phyloP scores from a whole-genome alignment of 2,113 vertebrate genomes.

The Ariopsis seemanni region DNA sequence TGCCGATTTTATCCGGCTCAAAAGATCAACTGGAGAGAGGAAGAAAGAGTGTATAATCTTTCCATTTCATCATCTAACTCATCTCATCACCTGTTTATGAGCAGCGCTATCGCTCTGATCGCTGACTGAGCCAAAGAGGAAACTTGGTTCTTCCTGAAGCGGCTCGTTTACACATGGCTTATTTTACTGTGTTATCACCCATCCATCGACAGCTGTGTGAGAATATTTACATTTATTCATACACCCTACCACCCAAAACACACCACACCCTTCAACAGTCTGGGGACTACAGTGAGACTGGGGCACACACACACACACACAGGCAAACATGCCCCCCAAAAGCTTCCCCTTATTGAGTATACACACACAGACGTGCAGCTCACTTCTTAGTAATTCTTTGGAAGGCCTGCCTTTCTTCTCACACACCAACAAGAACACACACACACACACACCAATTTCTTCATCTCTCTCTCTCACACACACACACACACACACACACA shows the following conservation, averaged over 20 bases:
- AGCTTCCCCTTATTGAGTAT: neutral
- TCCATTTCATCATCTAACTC: conserved; percentile 19
- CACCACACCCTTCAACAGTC: conserved; percentile 33
- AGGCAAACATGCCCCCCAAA: neutral
- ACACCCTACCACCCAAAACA: conserved; percentile 1
- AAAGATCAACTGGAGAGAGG: neutral
- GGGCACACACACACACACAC: neutral
- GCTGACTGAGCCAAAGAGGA: conserved; percentile 15
- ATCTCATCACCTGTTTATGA: conserved; percentile 1
- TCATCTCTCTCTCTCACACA: neutral
- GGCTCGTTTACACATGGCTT: conserved; percentile 22
- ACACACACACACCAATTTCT: neutral
- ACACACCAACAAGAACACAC: neutral
- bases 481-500: neutral
- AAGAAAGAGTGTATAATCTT: conserved; percentile 2
- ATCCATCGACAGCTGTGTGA: conserved; percentile 14
- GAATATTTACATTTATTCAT: conserved; percentile 20
- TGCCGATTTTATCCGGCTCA: conserved; percentile 19
- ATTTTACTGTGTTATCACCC: conserved; percentile 32
- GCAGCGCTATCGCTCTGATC: conserved; percentile 4
- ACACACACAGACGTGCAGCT: neutral
- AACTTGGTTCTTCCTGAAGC: conserved; percentile 38
- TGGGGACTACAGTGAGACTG: conserved; percentile 4
- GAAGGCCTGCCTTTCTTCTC: neutral
- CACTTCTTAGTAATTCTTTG: neutral